Evolutionary conservation across 2,797 vertebrate genomes (phyloP).

Genomic region (Pelodytes ibericus): DNA sequence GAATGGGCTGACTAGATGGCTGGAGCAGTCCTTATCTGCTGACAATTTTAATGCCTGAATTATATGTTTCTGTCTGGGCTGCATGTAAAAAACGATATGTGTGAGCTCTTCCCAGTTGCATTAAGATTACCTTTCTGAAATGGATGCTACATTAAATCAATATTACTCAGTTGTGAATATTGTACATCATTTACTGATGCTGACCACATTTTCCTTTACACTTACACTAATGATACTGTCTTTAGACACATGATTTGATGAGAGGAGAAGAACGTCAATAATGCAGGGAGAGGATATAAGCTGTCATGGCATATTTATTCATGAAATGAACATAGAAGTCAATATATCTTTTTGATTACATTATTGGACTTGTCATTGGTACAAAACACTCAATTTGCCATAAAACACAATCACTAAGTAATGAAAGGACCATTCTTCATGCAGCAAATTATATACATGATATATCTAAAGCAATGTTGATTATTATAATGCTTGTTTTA

Average conservation of each 20-base stretch:
- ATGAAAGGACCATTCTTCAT: background rate
- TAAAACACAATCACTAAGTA: background rate
- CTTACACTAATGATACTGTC: background rate
- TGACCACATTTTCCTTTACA: background rate
- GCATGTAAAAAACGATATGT: background rate
- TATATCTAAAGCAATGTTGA: background rate
- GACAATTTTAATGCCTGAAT: too few species aligned
- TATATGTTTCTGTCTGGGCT: background rate
- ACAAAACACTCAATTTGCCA: constrained; percentile 6
- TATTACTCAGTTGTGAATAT: background rate
- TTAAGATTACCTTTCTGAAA: background rate
- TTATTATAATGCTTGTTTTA: background rate
- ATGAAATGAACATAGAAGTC: background rate
- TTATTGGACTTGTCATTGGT: constrained; percentile 5
- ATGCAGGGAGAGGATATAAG: background rate
- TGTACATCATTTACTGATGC: background rate
- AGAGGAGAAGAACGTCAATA: constrained; percentile 1
- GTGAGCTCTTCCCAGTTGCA: background rate
- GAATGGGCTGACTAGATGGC: background rate
- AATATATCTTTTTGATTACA: constrained; percentile 1
- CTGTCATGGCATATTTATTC: background rate
- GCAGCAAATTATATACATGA: background rate
- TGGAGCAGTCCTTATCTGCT: background rate
- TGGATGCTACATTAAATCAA: background rate
- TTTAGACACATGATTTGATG: background rate